These are phyloP conservation scores for Scytalopus superciliaris DNA, from an alignment of 2,113 vertebrate species.

Conservation along the genomic window DNA sequence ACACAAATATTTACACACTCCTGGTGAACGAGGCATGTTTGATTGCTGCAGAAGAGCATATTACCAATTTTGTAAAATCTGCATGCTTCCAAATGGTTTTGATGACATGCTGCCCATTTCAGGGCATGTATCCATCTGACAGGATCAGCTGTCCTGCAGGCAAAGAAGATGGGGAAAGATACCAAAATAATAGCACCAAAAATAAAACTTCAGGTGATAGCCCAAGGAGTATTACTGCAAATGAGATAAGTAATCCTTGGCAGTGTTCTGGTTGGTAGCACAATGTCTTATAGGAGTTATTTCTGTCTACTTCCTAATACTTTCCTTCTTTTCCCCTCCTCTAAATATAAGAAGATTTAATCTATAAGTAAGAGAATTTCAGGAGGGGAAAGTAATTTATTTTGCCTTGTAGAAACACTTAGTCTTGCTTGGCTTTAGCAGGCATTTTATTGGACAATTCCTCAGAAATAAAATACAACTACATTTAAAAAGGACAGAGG, in stretches of 20 bases:
- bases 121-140: background rate
- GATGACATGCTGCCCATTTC: background rate
- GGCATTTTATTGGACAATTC: background rate
- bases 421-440: background rate
- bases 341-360: background rate
- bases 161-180: background rate
- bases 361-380: background rate
- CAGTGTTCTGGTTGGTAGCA: background rate
- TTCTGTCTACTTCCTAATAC: constrained; percentile 9
- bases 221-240: background rate
- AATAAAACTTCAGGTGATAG: background rate
- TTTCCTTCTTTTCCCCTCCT: background rate
- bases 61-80: background rate
- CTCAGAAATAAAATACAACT: background rate
- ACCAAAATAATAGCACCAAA: background rate
- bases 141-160: background rate
- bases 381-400: background rate
- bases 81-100: background rate
- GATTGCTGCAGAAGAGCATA: background rate
- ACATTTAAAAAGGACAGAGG: background rate
- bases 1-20: background rate
- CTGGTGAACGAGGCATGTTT: background rate
- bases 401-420: background rate
- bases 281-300: background rate
- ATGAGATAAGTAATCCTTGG: background rate